Evolutionary conservation across 2,888 invertebrate species (phyloP), one percentile per base, ranked within the genome.

Genomic region (Thymelicus acteon): DNA sequence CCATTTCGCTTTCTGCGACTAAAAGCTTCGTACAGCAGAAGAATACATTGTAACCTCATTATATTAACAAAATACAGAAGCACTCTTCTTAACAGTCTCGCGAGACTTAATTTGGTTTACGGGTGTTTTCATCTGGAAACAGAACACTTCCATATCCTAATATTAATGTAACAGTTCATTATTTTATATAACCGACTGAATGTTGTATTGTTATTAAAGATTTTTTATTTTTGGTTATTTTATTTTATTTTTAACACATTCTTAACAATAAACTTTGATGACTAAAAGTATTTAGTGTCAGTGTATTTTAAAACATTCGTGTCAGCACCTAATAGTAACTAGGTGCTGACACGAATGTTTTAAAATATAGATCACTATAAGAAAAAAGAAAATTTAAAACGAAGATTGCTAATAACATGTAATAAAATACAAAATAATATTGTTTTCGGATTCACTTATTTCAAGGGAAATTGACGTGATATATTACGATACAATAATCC

Each of bases 21-120:
- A 70, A 70, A 64, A 70, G 69, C 69, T 49, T 70, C 60, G 40
- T 64, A n/a, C 39, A 58, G 49, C 69, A 63, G 60, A 64, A 60
- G 70, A 70, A 63, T 69, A 69, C 49, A 70, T 64, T 69, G 62
- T 70, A 60, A 70, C 70, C 70, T 70, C 64, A 70, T 70, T 64
- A 70, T 70, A 70, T 64, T 60, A 64, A 70, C 70, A 58, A 69
- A 57, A 70, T 64, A 70, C 70, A 52, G 63, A 48, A 63, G 70
- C 70, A 70, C 70, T 70, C 64, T 64, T 70, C 70, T 49, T 70
- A 70, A 70, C 70, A 70, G 64, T 49, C 64, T 70, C 57, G 39
- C 40, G 49, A 58, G 63, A 57, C 58, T 64, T 65, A 52, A 62
- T 68, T 61, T 54, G 61, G 24, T 68, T 68, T 61, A 68, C 61